phyloP scores from a whole-genome alignment of 2,888 invertebrate species.

The Pristionchus arcanus region DNA sequence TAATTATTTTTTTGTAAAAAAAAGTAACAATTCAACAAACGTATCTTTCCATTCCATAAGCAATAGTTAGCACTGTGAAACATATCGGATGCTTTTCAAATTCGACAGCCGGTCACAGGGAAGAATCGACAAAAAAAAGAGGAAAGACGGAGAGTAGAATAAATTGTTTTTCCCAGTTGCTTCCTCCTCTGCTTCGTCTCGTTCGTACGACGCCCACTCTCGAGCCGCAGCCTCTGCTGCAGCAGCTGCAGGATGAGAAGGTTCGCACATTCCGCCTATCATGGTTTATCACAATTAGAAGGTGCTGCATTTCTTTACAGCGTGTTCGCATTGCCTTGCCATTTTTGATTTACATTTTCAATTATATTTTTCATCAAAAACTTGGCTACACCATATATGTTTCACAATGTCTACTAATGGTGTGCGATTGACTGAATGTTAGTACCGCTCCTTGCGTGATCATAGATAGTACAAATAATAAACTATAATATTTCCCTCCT shows the following conservation, averaged over 20 bases:
- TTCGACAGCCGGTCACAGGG: not conserved
- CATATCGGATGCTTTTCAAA: not conserved
- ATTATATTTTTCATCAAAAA: not conserved
- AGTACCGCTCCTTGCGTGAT: not conserved
- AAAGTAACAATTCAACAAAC: not conserved
- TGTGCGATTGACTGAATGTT: not conserved
- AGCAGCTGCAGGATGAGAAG: conserved; percentile 3
- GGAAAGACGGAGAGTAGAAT: not conserved
- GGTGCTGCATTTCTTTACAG: too few relatives aligned
- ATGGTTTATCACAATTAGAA: too few relatives aligned
- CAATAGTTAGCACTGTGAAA: not conserved
- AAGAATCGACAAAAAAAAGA: not conserved
- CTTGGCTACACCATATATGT: not conserved
- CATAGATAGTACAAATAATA: not conserved
- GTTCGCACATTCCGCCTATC: not conserved
- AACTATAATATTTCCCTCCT: not conserved
- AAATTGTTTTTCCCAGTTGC: not conserved
- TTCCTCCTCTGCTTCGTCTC: conserved; percentile 25
- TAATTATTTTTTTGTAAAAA: not conserved
- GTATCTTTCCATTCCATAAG: not conserved
- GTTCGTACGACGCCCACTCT: conserved; percentile 41
- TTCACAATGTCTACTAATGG: not conserved
- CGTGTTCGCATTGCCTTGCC: too few relatives aligned
- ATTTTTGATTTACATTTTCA: too few relatives aligned
- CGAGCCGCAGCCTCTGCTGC: conserved; percentile 1